These are phyloP conservation scores for Micromys minutus DNA, from an alignment of 2,113 vertebrate species.

Conservation along the genomic window DNA sequence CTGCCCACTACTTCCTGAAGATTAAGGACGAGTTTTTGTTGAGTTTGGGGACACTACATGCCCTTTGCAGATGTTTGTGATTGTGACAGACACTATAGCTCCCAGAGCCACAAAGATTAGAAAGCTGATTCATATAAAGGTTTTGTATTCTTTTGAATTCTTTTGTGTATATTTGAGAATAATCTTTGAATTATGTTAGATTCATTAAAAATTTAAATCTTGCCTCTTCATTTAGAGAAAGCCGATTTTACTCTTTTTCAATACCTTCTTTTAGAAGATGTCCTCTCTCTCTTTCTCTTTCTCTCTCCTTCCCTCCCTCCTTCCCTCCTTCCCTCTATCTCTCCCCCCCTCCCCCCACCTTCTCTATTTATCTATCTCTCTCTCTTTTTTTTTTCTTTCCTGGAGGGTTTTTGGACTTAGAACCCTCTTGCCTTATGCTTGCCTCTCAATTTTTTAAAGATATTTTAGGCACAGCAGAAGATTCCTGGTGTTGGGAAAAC, in stretches of 20 bases:
- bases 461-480: constrained; percentile 51
- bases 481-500: constrained; percentile 46
- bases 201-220: not conserved
- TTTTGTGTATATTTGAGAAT: constrained; percentile 2
- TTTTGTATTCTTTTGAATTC: not conserved
- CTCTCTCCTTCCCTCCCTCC: not conserved
- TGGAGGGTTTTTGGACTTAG: not conserved
- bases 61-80: not conserved
- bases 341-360: not conserved
- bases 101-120: not conserved
- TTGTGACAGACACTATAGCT: not conserved
- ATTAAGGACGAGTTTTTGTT: not conserved
- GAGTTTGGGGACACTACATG: not conserved
- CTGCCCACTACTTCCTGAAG: not conserved
- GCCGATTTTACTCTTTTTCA: not conserved
- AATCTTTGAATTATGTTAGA: constrained; percentile 19
- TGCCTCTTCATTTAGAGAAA: not conserved
- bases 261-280: not conserved
- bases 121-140: not conserved
- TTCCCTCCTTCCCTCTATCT: too few species aligned
- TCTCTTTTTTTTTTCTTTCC: not conserved
- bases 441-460: constrained; percentile 40
- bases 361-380: not conserved
- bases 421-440: not conserved
- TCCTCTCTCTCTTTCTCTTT: not conserved